Evolutionary conservation across 1,140 invertebrate species (phyloP).

Genomic region (Ips typographus): DNA sequence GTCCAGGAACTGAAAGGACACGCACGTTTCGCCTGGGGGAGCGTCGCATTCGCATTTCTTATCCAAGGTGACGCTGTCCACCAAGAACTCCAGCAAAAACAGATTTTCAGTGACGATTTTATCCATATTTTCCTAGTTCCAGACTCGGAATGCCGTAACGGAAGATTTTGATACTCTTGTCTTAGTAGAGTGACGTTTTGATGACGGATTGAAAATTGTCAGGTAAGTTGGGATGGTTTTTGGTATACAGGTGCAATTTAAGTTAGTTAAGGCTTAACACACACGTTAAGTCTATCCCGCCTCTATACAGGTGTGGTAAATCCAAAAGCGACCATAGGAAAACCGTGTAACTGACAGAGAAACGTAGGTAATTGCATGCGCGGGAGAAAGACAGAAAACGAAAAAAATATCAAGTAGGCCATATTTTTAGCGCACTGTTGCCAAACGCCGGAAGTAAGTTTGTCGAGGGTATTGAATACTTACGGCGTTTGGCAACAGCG

Average conservation of each 20-base stretch:
- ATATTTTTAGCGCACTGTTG: no score
- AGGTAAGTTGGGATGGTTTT: neutral
- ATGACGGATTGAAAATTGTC: neutral
- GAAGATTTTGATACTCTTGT: conserved; percentile 5
- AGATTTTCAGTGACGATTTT: conserved; percentile 56
- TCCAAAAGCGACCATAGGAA: no score
- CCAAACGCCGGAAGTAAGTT: no score
- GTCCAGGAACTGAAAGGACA: conserved; percentile 56
- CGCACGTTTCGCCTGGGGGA: conserved; percentile 50
- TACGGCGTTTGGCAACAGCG: no score
- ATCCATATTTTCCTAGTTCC: conserved; percentile 43
- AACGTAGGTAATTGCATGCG: no score
- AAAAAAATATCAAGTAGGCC: no score
- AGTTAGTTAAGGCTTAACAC: conserved; percentile 23
- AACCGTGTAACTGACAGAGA: no score
- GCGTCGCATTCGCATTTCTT: conserved; percentile 40
- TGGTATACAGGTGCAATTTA: neutral
- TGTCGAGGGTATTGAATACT: no score
- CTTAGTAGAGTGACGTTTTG: neutral
- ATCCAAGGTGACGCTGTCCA: conserved; percentile 56
- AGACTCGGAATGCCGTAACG: neutral
- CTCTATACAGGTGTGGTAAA: no score
- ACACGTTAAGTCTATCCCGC: no score
- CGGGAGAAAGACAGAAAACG: no score
- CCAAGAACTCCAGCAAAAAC: conserved; percentile 59